phyloP scores from a whole-genome alignment of 2,113 vertebrate genomes.

The Eolophus roseicapilla region DNA sequence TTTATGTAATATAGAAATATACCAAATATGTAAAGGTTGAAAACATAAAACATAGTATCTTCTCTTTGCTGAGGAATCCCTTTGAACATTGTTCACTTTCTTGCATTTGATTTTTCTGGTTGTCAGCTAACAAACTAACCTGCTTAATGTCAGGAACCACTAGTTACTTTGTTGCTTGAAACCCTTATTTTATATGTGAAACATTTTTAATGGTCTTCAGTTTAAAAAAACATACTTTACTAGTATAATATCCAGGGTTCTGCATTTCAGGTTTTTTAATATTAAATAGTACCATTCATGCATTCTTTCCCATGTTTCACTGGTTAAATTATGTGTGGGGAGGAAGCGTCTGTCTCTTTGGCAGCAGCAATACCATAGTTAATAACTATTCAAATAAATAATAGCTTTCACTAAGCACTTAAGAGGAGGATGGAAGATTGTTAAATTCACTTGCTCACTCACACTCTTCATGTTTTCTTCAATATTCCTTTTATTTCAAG shows the following conservation, averaged over 20 bases:
- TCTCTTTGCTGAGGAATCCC: not conserved
- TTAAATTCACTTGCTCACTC: not conserved
- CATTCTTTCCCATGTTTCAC: not conserved
- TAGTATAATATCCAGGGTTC: not conserved
- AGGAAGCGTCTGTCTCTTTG: not conserved
- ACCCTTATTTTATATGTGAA: not conserved
- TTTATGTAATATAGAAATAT: not conserved
- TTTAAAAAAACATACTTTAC: not conserved
- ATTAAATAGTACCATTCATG: not conserved
- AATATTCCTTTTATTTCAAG: not conserved
- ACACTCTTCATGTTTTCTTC: not conserved
- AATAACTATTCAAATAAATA: not conserved
- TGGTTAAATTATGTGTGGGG: not conserved
- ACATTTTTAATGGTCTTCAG: not conserved
- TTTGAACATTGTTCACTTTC: not conserved
- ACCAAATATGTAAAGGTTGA: not conserved
- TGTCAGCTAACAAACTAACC: not conserved
- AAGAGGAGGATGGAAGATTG: not conserved
- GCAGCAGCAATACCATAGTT: not conserved
- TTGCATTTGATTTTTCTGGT: not conserved
- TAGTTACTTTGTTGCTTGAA: not conserved
- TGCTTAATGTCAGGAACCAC: not conserved
- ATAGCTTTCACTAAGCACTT: not conserved
- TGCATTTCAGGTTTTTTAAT: not conserved
- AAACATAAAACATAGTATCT: not conserved